phyloP scores from a whole-genome alignment of 2,888 invertebrate species.

The Dynastes grantii region DNA sequence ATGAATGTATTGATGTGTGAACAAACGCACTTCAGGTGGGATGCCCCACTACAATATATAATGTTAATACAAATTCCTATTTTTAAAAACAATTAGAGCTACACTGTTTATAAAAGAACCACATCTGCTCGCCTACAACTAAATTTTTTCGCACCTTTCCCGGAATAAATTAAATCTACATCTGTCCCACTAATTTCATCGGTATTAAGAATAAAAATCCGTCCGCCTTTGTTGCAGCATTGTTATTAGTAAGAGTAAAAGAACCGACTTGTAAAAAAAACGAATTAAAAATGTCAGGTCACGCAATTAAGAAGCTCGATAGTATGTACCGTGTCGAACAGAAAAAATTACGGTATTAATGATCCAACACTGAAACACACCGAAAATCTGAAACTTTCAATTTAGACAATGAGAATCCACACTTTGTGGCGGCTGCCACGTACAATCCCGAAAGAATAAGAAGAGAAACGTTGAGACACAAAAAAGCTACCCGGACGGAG shows the following conservation, averaged over 20 bases:
- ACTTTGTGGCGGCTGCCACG: conserved; percentile 39
- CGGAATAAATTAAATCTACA: conserved; percentile 15
- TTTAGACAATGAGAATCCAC: conserved; percentile 51
- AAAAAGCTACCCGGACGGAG: conserved; percentile 3
- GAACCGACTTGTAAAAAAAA: conserved; percentile 20
- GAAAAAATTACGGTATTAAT: conserved; percentile 49
- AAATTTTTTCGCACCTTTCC: conserved; percentile 10
- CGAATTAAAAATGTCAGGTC: conserved; percentile 40
- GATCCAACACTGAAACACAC: conserved; percentile 47
- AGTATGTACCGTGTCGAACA: conserved; percentile 38
- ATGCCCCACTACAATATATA: too few relatives aligned
- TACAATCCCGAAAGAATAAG: not conserved
- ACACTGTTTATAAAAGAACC: too few relatives aligned
- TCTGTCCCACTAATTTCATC: conserved; percentile 31
- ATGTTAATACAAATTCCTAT: too few relatives aligned
- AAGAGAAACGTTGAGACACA: conserved; percentile 17
- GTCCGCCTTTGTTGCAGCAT: conserved; percentile 21
- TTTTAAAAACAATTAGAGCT: too few relatives aligned
- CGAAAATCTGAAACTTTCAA: conserved; percentile 50
- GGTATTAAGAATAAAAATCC: conserved; percentile 28
- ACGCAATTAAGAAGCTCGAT: conserved; percentile 42
- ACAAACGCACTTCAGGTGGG: too few relatives aligned
- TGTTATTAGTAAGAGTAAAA: conserved; percentile 1
- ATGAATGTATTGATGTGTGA: too few relatives aligned
- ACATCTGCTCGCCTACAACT: too few relatives aligned